Evolutionary conservation across 2,888 invertebrate genomes (phyloP).

Genomic region (Sthenelais limicola): DNA sequence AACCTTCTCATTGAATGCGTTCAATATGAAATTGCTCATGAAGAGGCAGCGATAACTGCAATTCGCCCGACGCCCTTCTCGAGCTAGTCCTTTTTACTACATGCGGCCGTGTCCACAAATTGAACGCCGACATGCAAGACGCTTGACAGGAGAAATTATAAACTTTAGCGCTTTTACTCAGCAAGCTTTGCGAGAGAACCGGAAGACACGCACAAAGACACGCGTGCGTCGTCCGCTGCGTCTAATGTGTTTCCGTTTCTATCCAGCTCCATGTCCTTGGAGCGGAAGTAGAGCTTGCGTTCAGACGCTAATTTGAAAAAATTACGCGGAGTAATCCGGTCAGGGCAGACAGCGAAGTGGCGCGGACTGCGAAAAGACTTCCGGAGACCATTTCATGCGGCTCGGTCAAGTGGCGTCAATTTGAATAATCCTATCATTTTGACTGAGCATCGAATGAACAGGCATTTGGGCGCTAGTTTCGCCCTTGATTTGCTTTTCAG

Average conservation of each 20-base stretch:
- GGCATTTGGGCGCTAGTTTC: slow-evolving; percentile 1
- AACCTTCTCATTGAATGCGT: too few relatives aligned
- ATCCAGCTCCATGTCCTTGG: background rate
- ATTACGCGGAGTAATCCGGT: background rate
- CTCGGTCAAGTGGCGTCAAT: slow-evolving; percentile 38
- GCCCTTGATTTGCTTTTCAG: background rate
- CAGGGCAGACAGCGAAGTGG: slow-evolving; percentile 8
- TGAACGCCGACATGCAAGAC: background rate
- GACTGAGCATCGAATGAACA: slow-evolving; percentile 10
- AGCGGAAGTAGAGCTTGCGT: slow-evolving; percentile 9
- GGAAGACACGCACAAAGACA: slow-evolving; percentile 23
- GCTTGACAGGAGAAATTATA: slow-evolving; percentile 3
- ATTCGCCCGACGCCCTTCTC: too few relatives aligned
- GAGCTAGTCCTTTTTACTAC: too few relatives aligned
- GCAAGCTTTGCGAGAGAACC: background rate
- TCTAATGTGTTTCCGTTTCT: slow-evolving; percentile 26
- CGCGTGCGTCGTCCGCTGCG: slow-evolving; percentile 21
- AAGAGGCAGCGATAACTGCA: too few relatives aligned
- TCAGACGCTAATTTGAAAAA: background rate
- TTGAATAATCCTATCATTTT: slow-evolving; percentile 31
- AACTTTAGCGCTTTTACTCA: slow-evolving; percentile 30
- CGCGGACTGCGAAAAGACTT: slow-evolving; percentile 31
- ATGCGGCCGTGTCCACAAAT: background rate
- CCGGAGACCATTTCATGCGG: slow-evolving; percentile 36
- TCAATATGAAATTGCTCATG: too few relatives aligned